Percentiles rank a stretch among this genome's conserved stretches.
phyloP scores from a whole-genome alignment of 2,888 invertebrate species.

The Cephus spinipes region DNA sequence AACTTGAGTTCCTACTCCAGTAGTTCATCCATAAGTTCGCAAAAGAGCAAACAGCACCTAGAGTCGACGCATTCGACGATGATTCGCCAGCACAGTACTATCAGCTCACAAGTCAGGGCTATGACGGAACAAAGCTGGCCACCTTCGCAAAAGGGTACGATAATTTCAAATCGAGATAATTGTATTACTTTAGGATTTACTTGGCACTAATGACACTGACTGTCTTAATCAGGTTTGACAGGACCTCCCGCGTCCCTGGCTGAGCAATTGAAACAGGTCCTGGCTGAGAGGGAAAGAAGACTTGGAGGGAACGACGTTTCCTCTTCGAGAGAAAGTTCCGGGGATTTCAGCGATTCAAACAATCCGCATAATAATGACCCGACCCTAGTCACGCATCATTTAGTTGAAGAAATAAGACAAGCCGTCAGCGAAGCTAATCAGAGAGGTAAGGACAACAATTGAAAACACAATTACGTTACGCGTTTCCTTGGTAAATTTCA shows the following conservation, averaged over 20 bases:
- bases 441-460: conserved; percentile 72
- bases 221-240: conserved; percentile 59
- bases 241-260: conserved; percentile 84
- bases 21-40: conserved; percentile 60
- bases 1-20: conserved; percentile 63
- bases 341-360: conserved; percentile 74
- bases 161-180: background rate
- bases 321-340: conserved; percentile 73
- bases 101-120: conserved; percentile 63
- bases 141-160: conserved; percentile 55
- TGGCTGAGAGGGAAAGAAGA: conserved; percentile 86
- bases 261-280: conserved; percentile 87
- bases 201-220: background rate
- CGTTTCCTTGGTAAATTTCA: background rate
- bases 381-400: conserved; percentile 81
- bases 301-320: conserved; percentile 68
- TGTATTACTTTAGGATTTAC: background rate
- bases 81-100: conserved; percentile 61
- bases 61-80: conserved; percentile 57
- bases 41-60: conserved; percentile 58
- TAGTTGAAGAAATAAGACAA: conserved; percentile 88
- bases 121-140: conserved; percentile 65
- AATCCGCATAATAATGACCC: conserved; percentile 73
- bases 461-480: background rate
- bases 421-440: conserved; percentile 91